A percentile compares a stretch with the other conserved stretches of the same genome.
These are phyloP conservation scores for Habropoda laboriosa DNA, from an alignment of 1,140 invertebrate genomes.

Conservation along the genomic window DNA sequence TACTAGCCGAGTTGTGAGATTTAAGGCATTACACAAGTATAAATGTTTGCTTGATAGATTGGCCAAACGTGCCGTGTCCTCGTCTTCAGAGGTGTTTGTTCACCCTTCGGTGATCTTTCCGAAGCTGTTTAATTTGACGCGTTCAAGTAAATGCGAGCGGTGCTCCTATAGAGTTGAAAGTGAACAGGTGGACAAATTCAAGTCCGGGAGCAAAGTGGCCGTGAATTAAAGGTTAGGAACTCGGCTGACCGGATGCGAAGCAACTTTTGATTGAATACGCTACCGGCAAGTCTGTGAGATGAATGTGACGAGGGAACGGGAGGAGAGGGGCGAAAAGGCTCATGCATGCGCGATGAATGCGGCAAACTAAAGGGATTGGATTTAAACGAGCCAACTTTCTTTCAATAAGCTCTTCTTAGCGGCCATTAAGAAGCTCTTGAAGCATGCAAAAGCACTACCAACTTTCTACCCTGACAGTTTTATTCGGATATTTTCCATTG, in stretches of 20 bases:
- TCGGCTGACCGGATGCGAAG: not conserved
- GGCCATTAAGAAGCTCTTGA: conserved; percentile 51
- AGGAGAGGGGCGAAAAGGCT: not conserved
- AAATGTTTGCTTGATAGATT: conserved; percentile 39
- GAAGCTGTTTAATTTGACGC: no score
- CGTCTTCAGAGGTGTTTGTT: not conserved
- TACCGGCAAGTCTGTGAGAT: not conserved
- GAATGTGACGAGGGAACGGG: not conserved
- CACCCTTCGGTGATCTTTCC: no score
- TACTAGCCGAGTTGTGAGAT: conserved; percentile 1
- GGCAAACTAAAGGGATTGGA: conserved; percentile 47
- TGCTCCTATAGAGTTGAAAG: no score
- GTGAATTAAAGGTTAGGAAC: not conserved
- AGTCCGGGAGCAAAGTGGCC: not conserved
- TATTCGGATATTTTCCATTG: conserved; percentile 40
- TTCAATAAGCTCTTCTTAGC: conserved; percentile 59
- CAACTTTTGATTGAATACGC: conserved; percentile 3
- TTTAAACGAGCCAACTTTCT: conserved; percentile 60
- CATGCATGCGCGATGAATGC: conserved; percentile 50
- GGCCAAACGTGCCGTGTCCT: not conserved
- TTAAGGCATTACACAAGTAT: conserved; percentile 7
- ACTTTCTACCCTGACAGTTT: conserved; percentile 43
- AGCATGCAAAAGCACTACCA: conserved; percentile 46
- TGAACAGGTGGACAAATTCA: not conserved
- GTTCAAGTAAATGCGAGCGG: no score